Evolutionary conservation across 2,888 invertebrate species (phyloP).

Genomic region (Chamaedrilus cognettii): DNA sequence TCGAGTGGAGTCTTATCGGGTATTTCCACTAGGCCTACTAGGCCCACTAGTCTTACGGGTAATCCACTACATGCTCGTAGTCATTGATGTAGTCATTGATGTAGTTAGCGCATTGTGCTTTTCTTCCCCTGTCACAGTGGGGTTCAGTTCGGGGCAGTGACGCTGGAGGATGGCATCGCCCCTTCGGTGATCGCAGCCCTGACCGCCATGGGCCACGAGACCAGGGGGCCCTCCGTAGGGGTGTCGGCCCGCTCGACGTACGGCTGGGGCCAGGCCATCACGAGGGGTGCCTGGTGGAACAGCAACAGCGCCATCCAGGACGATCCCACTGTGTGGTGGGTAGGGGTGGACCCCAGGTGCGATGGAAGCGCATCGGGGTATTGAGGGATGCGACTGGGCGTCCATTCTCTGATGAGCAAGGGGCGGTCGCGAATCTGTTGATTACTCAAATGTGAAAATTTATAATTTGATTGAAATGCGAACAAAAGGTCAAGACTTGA

Average conservation of each 20-base stretch:
- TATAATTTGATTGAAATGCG: no score
- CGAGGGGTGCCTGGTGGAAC: slow-evolving; percentile 41
- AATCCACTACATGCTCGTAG: no score
- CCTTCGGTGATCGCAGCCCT: slow-evolving; percentile 40
- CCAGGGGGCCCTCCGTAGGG: slow-evolving; percentile 39
- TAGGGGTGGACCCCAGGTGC: slow-evolving; percentile 52
- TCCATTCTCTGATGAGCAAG: no score
- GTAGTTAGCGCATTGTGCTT: no score
- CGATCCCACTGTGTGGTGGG: slow-evolving; percentile 43
- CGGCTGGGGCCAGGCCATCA: slow-evolving; percentile 56
- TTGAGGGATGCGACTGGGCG: no score
- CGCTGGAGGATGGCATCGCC: slow-evolving; percentile 48
- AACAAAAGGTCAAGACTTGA: no score
- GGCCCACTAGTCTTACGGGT: no score
- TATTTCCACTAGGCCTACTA: no score
- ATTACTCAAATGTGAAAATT: no score
- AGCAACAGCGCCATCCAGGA: background rate
- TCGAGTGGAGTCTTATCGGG: no score
- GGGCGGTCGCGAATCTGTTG: no score
- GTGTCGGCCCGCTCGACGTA: slow-evolving; percentile 43
- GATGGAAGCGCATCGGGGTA: slow-evolving; percentile 49
- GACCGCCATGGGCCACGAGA: slow-evolving; percentile 43
- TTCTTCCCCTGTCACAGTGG: slow-evolving; percentile 1
- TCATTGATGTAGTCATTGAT: no score
- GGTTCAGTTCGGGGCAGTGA: slow-evolving; percentile 21